Evolutionary conservation across 2,888 invertebrate species (phyloP), one percentile per base, ranked within the genome.

Genomic region (Conus canariensis): DNA sequence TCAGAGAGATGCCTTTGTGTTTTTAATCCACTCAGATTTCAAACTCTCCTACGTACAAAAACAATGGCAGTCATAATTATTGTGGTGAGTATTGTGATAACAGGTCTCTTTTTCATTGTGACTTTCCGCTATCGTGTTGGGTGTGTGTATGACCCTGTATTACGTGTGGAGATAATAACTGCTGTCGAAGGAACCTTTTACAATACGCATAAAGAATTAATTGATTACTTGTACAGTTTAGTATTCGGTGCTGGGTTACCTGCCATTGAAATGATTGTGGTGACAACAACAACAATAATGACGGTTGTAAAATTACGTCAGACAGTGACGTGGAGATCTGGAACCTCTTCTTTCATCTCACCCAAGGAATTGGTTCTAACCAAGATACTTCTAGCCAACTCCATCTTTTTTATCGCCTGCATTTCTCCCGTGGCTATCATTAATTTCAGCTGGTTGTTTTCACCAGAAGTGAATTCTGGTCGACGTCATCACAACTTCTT

Each of bases 371-470:
- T 80, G 30, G 77, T 30, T 8, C 30, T 80, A 30, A 80, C 77
- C 0, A 80, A 30, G 30, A 30, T 30, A 9, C 77, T 80, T 8
- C 10, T 80, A 5, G 25, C 6, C 30, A 80, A 30, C 30, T 80
- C 77, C 77, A 80, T 80, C 30, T 80, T 80, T 30, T 77, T 77
- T 30, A 77, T 77, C 77, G 30, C 30, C 77, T 77, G 77, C 30
- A 30, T 77, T 8, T 14, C 64, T 10, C 77, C 77, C 9, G 77
- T 30, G 10, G 10, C 77, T 16, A 6, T 80, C 10, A 30, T 30
- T 30, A 25, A 30, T 10, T 80, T 80, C 30, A 30, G 77, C 30
- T 30, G 30, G 77, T 7, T 25, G 30, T 80, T 80, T 64, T 30
- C 45, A 5, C 77, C 77, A 0, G 77, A 80, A 16, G 12, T 80